Evolutionary conservation across 2,113 vertebrate species (phyloP), one percentile per base, ranked within the genome.

Genomic region (Mirounga angustirostris): DNA sequence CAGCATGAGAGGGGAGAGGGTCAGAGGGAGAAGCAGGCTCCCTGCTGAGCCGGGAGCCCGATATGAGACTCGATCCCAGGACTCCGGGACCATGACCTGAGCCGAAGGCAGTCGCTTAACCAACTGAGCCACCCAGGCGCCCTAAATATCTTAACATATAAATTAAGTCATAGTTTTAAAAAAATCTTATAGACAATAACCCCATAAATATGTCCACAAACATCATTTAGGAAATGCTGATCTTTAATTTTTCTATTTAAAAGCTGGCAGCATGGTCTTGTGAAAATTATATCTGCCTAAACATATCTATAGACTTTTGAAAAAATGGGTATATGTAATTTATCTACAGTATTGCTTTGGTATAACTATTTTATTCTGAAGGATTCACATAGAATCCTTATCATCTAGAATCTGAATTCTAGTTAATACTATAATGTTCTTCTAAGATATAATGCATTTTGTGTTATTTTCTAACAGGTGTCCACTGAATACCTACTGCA

Each of bases 321-420:
- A 61, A 58, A 89, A 73, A 86, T 43, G 59, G 5, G 63, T 65
- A 7, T 40, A 4, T 76, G 2, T 92, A 59, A 85, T 85, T 96
- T 78, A 97, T 33, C 16, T 86, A 67, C 7, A 86, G 18, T 69
- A 67, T 90, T 54, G 26, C 5, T 91, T 87, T 87, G 18, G 2
- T 82, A 74, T 82, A 89, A 76, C 74, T 80, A 46, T 71, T 88
- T 91, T 94, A 69, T 81, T 93, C 21, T 92, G 56, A 92, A 89
- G 65, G 18, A 61, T 54, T 89, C n/a, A 65, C 30, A 43, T n/a
- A 56, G 61, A 84, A 65, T 79, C 36, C n/a, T 84, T 88, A 4
- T 63, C 15, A 71, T 54, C 28, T 33, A 80, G 71, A 74, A 63
- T 52, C 12, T 76, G 28, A 78, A 88, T 88, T 85, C 52, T 82